Base-by-base conservation (phyloP, 53 echinoderm and acorn worm species). In the Paelopatides confundens region DNA sequence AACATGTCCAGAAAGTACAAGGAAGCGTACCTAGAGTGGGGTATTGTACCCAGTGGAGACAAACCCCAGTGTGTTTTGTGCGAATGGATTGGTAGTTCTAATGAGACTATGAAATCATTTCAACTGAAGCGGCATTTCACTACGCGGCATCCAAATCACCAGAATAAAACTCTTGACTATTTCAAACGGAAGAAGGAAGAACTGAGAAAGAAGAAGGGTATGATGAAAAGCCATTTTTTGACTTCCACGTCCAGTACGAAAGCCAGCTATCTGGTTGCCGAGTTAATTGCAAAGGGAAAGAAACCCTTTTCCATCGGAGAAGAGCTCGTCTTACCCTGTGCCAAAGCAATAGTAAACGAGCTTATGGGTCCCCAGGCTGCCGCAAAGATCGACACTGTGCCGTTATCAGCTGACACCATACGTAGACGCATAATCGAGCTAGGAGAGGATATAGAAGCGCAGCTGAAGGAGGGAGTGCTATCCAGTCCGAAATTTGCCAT, bases 381-480 rank as follows among this genome's bases (percentile, higher is more conserved):
- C 10, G 63, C 84, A 8, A 84, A 84, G 38, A 24, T 84, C 18
- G 50, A 18, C 18, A 64, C 34, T n/a, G 39, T 84, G 6, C 31
- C 84, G 23, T 23, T 84, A 7, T 84, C 84, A 21, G 84, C 84
- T n/a, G 18, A 33, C 29, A 84, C 65, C 8, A 38, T 84, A 35
- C 31, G 39, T 18, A 62, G 64, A 49, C 30, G 81, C 21, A 33
- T 84, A 23, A 84, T 84, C 7, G 65, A 84, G 21, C 21, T 84
- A 31, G 84, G 84, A 35, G 84, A 84, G 35, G 84, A 84, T 29
- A 84, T 84, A 14, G 64, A 84, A 36, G 32, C 64, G 18, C 84
- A 84, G 63, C 84, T 84, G 64, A 6, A 70, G 15, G 71, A 36
- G 31, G 36, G 33, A 34, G 35, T 70, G 71, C 35, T 70, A 32